Evolutionary conservation across 1,140 invertebrate genomes (phyloP), one percentile per base, ranked within the genome.

Genomic region (Apis cerana): DNA sequence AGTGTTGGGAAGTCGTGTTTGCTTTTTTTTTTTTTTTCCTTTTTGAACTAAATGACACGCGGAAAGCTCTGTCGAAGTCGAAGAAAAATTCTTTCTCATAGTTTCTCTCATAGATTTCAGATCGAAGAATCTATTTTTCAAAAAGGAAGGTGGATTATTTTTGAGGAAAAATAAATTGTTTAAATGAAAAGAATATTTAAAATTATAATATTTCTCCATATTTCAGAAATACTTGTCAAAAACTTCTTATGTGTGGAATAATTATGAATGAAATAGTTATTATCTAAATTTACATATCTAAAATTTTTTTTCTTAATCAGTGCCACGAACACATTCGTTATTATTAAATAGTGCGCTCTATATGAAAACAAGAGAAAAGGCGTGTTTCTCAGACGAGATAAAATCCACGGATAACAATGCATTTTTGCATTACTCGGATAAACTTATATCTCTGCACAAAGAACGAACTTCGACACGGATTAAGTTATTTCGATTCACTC

Each of bases 401-500:
- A 54, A 70, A 70, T 52, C 43, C 48, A 5, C n/a, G 10, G 4
- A 23, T 52, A 70, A 70, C n/a, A 70, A 70, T 52, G 48, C 15
- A 12, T 70, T 15, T 70, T 52, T 54, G 68, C 48, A 52, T 70
- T 27, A 23, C 48, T 70, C 48, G 48, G 43, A 52, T 70, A 52
- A 70, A 52, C 33, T 70, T 54, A 23, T 70, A 52, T 54, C 50
- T 54, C 7, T 23, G 48, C 48, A 54, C 68, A 70, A 70, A 54
- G 68, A 70, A 52, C 43, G n/a, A 23, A 27, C 62, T 64, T 17
- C 27, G 17, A 3, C 23, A 3, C 9, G n/a, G 48, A 70, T 52
- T 54, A 52, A 70, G 68, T 70, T 70, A 70, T 70, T 70, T 70
- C 48, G 68, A 48, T 9, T 70, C 43, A 2, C 68, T 70, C 68